Evolutionary conservation across 2,888 invertebrate genomes (phyloP).

Genomic region (Eudasyphora cyanicolor): DNA sequence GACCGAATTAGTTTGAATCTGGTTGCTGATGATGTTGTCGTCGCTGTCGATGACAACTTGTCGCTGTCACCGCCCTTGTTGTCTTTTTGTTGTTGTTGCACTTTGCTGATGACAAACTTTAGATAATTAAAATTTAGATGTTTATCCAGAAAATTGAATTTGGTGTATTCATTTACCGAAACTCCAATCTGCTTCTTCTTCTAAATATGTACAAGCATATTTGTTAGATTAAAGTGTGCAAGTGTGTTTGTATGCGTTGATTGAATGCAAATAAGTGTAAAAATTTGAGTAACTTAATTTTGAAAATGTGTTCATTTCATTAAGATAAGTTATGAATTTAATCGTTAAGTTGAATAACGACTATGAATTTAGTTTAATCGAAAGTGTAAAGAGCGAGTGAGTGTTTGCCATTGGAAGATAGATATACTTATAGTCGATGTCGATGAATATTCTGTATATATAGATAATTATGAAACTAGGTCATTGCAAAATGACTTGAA

Average conservation of each 20-base stretch:
- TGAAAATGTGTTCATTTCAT: conserved; percentile 7
- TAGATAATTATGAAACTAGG: too few relatives aligned
- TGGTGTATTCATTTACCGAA: too few relatives aligned
- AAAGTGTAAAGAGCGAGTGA: too few relatives aligned
- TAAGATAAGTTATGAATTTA: not conserved
- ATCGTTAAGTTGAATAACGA: not conserved
- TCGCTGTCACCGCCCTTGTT: too few relatives aligned
- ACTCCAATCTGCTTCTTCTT: too few relatives aligned
- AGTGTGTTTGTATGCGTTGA: conserved; percentile 22
- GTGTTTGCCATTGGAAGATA: too few relatives aligned
- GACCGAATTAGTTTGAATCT: not conserved
- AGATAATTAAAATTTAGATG: conserved; percentile 57
- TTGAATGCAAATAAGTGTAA: conserved; percentile 31
- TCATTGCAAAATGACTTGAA: too few relatives aligned
- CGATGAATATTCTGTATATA: too few relatives aligned
- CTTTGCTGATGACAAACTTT: conserved; percentile 29
- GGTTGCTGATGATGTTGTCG: conserved; percentile 22
- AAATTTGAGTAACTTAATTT: conserved; percentile 28
- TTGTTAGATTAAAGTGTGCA: too few relatives aligned
- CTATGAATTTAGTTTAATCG: not conserved
- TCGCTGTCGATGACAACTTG: not conserved
- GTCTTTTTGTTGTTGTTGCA: conserved; percentile 25
- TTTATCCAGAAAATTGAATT: conserved; percentile 46
- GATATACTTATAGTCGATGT: too few relatives aligned
- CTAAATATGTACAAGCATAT: not conserved